phyloP scores from a whole-genome alignment of 1,140 invertebrate genomes.

The Drosophila bocqueti region DNA sequence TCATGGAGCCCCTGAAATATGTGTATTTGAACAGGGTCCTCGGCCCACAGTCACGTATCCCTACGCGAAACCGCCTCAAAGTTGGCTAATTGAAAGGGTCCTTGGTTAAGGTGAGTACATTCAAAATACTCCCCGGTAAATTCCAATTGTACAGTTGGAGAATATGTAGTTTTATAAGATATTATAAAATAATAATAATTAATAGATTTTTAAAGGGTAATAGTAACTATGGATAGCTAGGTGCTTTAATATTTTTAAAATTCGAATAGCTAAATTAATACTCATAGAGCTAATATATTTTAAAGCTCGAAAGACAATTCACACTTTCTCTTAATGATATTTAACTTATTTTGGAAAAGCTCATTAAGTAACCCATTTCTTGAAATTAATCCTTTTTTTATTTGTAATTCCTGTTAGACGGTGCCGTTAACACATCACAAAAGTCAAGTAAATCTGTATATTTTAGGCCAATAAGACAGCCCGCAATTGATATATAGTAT shows the following conservation, averaged over 20 bases:
- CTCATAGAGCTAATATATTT: neutral
- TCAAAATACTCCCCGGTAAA: neutral
- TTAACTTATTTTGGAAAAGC: too few relatives aligned
- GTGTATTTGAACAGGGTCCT: slow-evolving; percentile 19
- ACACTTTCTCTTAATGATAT: too few relatives aligned
- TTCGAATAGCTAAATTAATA: neutral
- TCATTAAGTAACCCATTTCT: too few relatives aligned
- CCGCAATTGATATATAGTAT: neutral
- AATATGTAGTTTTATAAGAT: too few relatives aligned
- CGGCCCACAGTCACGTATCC: slow-evolving; percentile 19
- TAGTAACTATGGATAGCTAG: neutral
- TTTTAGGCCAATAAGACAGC: neutral
- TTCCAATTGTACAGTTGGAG: neutral
- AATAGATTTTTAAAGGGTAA: neutral
- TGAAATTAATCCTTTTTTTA: neutral
- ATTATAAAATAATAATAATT: neutral
- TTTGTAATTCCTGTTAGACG: neutral
- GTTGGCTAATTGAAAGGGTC: slow-evolving; percentile 13
- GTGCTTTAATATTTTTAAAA: neutral
- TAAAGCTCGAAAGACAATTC: too few relatives aligned
- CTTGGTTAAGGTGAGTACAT: slow-evolving; percentile 38
- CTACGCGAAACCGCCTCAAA: neutral
- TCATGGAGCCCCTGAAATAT: slow-evolving; percentile 50
- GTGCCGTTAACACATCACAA: too few relatives aligned
- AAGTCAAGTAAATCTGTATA: neutral